phyloP scores from a whole-genome alignment of 2,888 invertebrate genomes.

The Cataglyphis rosenhaueri region DNA sequence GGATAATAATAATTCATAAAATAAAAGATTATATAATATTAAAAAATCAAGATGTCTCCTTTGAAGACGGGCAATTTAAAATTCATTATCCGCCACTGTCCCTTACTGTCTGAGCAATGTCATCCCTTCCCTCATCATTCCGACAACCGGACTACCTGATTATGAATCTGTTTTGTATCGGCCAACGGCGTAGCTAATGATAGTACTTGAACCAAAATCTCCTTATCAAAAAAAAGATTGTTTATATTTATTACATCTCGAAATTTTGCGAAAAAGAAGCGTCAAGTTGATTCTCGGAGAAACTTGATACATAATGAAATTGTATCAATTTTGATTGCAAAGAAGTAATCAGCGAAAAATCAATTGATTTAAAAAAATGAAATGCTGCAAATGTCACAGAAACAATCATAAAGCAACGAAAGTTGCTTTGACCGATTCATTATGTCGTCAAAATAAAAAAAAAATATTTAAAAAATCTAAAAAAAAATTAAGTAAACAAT shows the following conservation, averaged over 20 bases:
- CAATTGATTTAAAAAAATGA: background rate
- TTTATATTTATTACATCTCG: background rate
- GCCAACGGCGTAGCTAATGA: constrained; percentile 31
- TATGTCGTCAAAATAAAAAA: background rate
- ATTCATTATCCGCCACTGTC: constrained; percentile 40
- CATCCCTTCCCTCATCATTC: constrained; percentile 69
- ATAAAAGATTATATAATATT: background rate
- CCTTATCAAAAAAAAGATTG: background rate
- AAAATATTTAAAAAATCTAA: background rate
- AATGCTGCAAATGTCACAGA: constrained; percentile 2
- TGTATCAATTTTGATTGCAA: background rate
- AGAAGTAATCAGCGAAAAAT: background rate
- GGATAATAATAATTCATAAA: background rate
- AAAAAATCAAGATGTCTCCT: background rate
- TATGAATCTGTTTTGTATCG: constrained; percentile 31
- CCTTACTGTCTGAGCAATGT: constrained; percentile 71
- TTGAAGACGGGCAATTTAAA: constrained; percentile 5
- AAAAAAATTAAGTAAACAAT: constrained; percentile 14
- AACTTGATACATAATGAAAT: background rate
- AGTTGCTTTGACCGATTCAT: background rate
- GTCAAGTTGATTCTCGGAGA: background rate
- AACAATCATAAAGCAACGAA: constrained; percentile 19
- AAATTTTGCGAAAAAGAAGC: background rate
- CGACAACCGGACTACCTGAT: constrained; percentile 27
- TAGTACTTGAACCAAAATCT: background rate